Base-by-base conservation (phyloP, 2,888 invertebrate species). In the Chaitophorus viminalis region DNA sequence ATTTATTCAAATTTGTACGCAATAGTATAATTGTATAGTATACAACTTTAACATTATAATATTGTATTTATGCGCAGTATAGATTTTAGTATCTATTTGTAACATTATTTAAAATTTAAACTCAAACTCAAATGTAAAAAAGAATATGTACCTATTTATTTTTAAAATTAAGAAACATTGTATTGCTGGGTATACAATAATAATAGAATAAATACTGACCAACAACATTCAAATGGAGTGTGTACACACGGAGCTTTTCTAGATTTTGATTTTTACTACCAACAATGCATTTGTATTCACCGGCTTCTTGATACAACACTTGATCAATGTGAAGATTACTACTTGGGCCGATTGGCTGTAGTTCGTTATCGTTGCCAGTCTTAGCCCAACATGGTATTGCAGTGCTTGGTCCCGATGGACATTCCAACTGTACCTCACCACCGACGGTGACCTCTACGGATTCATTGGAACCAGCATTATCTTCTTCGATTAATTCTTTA, bases 351-450 rank as follows among this genome's bases (percentile, higher is more conserved):
- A 92, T 91, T 3, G 93, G 93, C 89, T 93, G 92, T 90, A 93
- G 89, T 9, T 91, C 91, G 33, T 91, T 91, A 52, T 91, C 91
- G 70, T 91, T 90, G 9, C 91, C 93, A 54, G 93, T 91, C 82
- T 93, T 91, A 31, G 94, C 93, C 94, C 94, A 94, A 90, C 94
- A 94, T 65, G 94, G 94, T 81, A 93, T 92, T 18, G 93, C 89
- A 0, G 87, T 65, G 33, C 89, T 88, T 36, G 89, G 90, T 94
- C 95, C 95, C 92, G 95, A 94, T 86, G 95, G 95, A 91, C 97
- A 97, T 90, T 96, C 95, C 75, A 97, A 92, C 89, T 96, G 96
- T 70, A 97, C 96, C 81, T 96, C 96, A 14, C 97, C 97, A 11
- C 97, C 97, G 36, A 97, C 93, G 86, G 96, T 95, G 74, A 97